Base-by-base conservation (phyloP, 1,140 invertebrate species). In the Aphelinus certus region DNA sequence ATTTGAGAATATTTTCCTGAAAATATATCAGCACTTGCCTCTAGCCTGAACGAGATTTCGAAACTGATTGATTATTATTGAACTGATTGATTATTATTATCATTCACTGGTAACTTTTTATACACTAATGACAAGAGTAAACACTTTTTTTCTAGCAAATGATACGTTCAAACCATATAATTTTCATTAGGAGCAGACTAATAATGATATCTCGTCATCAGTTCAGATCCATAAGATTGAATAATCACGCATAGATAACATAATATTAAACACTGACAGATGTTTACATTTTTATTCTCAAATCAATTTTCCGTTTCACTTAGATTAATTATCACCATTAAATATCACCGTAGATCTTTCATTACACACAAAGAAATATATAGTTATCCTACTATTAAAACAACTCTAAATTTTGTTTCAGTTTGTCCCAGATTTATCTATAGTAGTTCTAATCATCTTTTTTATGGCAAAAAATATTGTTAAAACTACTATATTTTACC, bases 171-270 rank as follows among this genome's bases (percentile, higher is more conserved):
- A 2, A 46, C 42, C 42, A 5, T 67, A 6, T 66, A 73, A 73
- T 73, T 73, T 67, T 67, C 56, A 67, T 63, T 46, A 61, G 57
- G 7, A 9, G 10, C 61, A 61, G 56, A 67, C 60, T 73, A 73
- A 73, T 73, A 26, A 46, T 46, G 69, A 73, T 67, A 67, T 73
- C 49, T 51, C 67, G 64, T 73, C 56, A n/a, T 67, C 56, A 26
- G 10, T 43, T 51, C 53, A 55, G 62, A 62, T n/a, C 48, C 48
- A 10, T 4, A 43, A 10, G 56, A 53, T 62, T 71, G 53, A 62
- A 71, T 55, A 55, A 10, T 6, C 48, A 45, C n/a, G 48, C 51
- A 48, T 7, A 26, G 26, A 26, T 57, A 66, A 47, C 3, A 48
- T 68, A 47, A 10, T 53, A 26, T 71, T 71, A 9, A 7, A 5